Evolutionary conservation across 1,140 invertebrate species (phyloP).

Genomic region (Bombyx mandarina): DNA sequence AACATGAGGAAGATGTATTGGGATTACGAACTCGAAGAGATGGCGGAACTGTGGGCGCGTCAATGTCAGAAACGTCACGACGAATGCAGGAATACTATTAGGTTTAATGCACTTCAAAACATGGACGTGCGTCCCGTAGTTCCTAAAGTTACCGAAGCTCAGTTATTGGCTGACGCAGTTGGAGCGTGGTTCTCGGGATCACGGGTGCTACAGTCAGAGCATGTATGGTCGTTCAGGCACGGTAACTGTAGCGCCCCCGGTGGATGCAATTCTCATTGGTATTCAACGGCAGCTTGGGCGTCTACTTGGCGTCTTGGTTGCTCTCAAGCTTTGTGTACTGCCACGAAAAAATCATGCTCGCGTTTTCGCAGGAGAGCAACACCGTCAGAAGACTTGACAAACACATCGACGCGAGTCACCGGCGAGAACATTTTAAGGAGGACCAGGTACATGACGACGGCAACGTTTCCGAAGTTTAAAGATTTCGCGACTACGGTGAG

Average conservation of each 20-base stretch:
- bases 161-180: constrained; percentile 49
- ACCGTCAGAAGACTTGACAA: constrained; percentile 4
- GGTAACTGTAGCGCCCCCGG: constrained; percentile 47
- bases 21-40: constrained; percentile 57
- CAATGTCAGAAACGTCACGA: constrained; percentile 61
- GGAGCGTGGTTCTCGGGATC: constrained; percentile 58
- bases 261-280: constrained; percentile 56
- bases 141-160: constrained; percentile 48
- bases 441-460: constrained; percentile 35
- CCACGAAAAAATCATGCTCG: constrained; percentile 37
- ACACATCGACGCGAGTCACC: constrained; percentile 19
- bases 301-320: constrained; percentile 59
- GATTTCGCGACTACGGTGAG: constrained; percentile 28
- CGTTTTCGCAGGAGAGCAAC: constrained; percentile 34
- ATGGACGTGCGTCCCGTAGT: constrained; percentile 53
- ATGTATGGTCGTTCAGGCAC: constrained; percentile 46
- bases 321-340: constrained; percentile 51
- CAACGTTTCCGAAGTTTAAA: constrained; percentile 18
- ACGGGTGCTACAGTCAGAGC: constrained; percentile 36
- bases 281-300: constrained; percentile 51
- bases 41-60: constrained; percentile 54
- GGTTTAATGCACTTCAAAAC: constrained; percentile 58
- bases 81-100: constrained; percentile 54
- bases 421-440: constrained; percentile 5
- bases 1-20: constrained; percentile 65